Evolutionary conservation across 2,888 invertebrate species (phyloP).

Genomic region (Fissipunctia ypsillon): DNA sequence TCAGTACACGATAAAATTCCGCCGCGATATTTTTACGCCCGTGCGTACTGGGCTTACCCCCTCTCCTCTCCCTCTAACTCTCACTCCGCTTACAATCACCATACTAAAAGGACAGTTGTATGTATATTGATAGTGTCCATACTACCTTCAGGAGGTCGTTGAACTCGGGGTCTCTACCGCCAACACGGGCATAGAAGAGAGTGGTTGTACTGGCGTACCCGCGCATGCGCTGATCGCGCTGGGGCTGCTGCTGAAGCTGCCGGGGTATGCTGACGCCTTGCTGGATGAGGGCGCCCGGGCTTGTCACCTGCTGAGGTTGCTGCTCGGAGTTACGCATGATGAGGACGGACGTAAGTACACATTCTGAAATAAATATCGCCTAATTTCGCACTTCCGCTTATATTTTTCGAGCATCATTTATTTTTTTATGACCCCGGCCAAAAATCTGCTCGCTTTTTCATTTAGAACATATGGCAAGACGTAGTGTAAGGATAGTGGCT

Average conservation of each 20-base stretch:
- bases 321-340: constrained; percentile 97
- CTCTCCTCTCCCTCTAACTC: background rate
- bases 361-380: background rate
- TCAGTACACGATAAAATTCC: too few relatives aligned
- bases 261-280: constrained; percentile 97
- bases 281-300: constrained; percentile 96
- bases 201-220: constrained; percentile 91
- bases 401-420: background rate
- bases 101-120: constrained; percentile 51
- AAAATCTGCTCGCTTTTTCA: background rate
- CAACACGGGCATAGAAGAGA: constrained; percentile 80
- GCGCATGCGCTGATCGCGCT: constrained; percentile 98
- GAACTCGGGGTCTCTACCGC: constrained; percentile 84
- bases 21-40: too few relatives aligned
- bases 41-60: too few relatives aligned
- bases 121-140: constrained; percentile 49
- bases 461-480: background rate
- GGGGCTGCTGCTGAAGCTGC: constrained; percentile 96
- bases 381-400: background rate
- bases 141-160: constrained; percentile 79
- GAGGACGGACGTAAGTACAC: constrained; percentile 94
- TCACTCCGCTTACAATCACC: background rate
- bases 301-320: constrained; percentile 95
- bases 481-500: background rate
- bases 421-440: too few relatives aligned